Percentiles rank a stretch among this genome's conserved stretches.
These are phyloP conservation scores for Atta texana DNA, from an alignment of 1,140 invertebrate genomes.

Conservation along the genomic window DNA sequence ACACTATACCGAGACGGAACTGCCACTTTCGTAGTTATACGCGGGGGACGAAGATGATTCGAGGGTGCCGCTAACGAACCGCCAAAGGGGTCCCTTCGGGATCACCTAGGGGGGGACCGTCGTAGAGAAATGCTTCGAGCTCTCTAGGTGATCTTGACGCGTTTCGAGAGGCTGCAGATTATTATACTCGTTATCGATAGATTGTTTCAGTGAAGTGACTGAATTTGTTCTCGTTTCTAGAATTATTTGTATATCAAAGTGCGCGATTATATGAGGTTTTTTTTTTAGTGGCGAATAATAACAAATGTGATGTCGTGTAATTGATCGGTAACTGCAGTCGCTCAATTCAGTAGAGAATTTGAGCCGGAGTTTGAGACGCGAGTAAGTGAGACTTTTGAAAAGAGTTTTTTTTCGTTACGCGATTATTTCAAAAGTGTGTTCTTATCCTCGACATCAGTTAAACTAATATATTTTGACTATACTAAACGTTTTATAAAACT, in stretches of 20 bases:
- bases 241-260: conserved; percentile 1
- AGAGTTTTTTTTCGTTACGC: neutral
- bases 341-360: neutral
- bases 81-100: conserved; percentile 46
- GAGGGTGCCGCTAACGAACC: conserved; percentile 55
- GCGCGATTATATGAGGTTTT: conserved; percentile 33
- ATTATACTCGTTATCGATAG: neutral
- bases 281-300: conserved; percentile 27
- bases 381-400: conserved; percentile 14
- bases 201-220: conserved; percentile 47
- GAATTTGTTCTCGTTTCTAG: conserved; percentile 3
- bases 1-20: conserved; percentile 36
- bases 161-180: neutral
- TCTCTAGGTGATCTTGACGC: neutral
- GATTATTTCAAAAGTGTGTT: neutral
- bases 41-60: conserved; percentile 47
- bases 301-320: conserved; percentile 33
- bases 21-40: conserved; percentile 33
- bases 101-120: conserved; percentile 29
- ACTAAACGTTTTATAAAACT: neutral
- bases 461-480: neutral
- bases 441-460: neutral
- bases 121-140: conserved; percentile 12
- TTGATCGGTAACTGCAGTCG: conserved; percentile 24
- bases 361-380: neutral